Evolutionary conservation across 2,113 vertebrate species (phyloP).

Genomic region (Microcebus jonahi): DNA sequence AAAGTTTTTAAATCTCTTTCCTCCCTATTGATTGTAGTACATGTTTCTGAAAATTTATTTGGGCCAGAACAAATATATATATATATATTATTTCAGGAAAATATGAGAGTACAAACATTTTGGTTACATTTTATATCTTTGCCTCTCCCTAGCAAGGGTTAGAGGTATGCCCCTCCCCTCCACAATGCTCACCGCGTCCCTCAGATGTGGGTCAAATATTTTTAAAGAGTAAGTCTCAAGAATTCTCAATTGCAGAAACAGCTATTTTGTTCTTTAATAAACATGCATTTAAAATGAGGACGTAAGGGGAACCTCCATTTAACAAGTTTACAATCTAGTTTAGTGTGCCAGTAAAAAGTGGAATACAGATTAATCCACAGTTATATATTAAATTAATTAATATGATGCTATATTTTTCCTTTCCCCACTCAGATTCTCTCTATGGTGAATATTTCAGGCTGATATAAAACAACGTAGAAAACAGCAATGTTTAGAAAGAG

Average conservation of each 20-base stretch:
- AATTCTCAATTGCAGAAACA: conserved; percentile 3
- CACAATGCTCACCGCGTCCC: no score
- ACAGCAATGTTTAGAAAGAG: neutral
- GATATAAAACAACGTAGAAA: conserved; percentile 43
- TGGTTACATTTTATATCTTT: no score
- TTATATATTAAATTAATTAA: conserved; percentile 25
- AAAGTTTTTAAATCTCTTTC: neutral
- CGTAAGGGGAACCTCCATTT: neutral
- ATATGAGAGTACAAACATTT: no score
- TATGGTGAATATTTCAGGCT: neutral
- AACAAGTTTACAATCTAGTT: conserved; percentile 1
- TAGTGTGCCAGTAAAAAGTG: neutral
- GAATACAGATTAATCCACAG: neutral
- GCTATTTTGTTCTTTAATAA: neutral
- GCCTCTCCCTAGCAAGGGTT: no score
- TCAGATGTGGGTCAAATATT: neutral
- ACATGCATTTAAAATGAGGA: conserved; percentile 8
- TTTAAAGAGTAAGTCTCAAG: neutral
- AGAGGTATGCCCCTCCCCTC: no score
- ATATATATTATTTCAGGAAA: no score
- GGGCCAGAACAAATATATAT: neutral
- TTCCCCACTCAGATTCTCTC: neutral
- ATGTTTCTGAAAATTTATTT: conserved; percentile 14
- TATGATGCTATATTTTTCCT: neutral
- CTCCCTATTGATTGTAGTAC: neutral